Evolutionary conservation across 1,140 invertebrate genomes (phyloP).

Genomic region (Agrilus planipennis): DNA sequence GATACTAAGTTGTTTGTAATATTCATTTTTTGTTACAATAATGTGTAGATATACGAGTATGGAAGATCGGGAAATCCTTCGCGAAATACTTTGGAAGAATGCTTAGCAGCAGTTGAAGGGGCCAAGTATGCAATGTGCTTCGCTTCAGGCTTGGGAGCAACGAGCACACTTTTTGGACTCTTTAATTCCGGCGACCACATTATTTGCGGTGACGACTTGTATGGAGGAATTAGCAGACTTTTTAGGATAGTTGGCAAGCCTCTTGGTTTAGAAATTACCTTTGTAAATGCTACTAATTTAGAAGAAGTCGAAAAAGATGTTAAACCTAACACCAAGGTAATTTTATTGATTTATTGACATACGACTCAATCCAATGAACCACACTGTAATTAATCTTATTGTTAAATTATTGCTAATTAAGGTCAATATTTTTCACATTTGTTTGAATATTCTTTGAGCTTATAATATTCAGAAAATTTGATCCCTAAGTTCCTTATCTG

Average conservation of each 20-base stretch:
- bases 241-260: slow-evolving; percentile 48
- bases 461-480: too few species aligned
- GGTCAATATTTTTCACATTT: too few species aligned
- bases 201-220: slow-evolving; percentile 85
- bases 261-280: slow-evolving; percentile 59
- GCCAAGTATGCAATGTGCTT: slow-evolving; percentile 77
- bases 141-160: slow-evolving; percentile 83
- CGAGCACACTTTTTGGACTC: slow-evolving; percentile 59
- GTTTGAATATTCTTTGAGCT: too few species aligned
- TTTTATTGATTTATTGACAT: too few species aligned
- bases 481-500: too few species aligned
- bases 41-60: slow-evolving; percentile 77
- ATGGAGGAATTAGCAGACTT: slow-evolving; percentile 79
- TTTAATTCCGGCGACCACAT: slow-evolving; percentile 85
- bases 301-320: slow-evolving; percentile 57
- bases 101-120: slow-evolving; percentile 80
- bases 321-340: slow-evolving; percentile 75
- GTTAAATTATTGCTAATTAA: too few species aligned
- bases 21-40: too few species aligned
- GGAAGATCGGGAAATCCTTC: slow-evolving; percentile 92
- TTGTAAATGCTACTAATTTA: slow-evolving; percentile 69
- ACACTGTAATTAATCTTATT: too few species aligned
- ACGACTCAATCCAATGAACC: too few species aligned
- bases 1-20: too few species aligned
- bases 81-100: slow-evolving; percentile 76